A percentile compares a stretch with the other conserved stretches of the same genome.
Conservation (phyloP, 2,797 vertebrate genomes). For the Jordanella pulchra region DNA sequence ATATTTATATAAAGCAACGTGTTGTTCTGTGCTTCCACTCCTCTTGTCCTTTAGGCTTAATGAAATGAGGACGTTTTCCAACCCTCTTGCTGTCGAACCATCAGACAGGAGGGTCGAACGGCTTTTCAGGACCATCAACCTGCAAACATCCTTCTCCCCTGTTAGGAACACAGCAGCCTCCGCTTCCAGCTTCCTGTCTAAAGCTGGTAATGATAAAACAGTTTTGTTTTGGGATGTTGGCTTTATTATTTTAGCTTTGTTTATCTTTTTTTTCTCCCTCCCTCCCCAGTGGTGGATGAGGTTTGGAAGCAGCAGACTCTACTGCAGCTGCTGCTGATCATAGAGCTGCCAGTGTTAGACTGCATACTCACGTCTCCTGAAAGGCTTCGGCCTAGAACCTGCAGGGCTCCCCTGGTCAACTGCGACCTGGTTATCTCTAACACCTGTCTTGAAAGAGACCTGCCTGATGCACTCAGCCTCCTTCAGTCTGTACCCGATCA, state of each 20-base stretch:
- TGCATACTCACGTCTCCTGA: slow-evolving; percentile 80
- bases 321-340: slow-evolving; percentile 84
- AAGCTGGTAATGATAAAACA: slow-evolving; percentile 73
- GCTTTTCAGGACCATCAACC: slow-evolving; percentile 78
- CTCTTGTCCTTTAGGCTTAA: slow-evolving; percentile 61
- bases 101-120: slow-evolving; percentile 82
- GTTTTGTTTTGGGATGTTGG: background rate
- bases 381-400: slow-evolving; percentile 46
- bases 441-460: slow-evolving; percentile 85
- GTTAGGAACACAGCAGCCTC: slow-evolving; percentile 47
- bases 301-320: slow-evolving; percentile 88
- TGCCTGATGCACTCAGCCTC: slow-evolving; percentile 78
- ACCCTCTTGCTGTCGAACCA: slow-evolving; percentile 81
- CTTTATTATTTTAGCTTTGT: background rate
- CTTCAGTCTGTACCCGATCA: slow-evolving; percentile 77
- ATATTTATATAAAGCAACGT: background rate
- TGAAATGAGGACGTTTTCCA: slow-evolving; percentile 80
- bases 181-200: slow-evolving; percentile 72
- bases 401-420: slow-evolving; percentile 46
- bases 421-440: slow-evolving; percentile 87
- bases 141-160: slow-evolving; percentile 68
- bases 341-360: slow-evolving; percentile 86
- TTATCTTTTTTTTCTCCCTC: background rate
- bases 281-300: slow-evolving; percentile 78
- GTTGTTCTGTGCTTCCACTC: background rate